A percentile compares a stretch with the other conserved stretches of the same genome.
Evolutionary conservation across 2,113 vertebrate species (phyloP).

Genomic region (Onychostoma macrolepis): DNA sequence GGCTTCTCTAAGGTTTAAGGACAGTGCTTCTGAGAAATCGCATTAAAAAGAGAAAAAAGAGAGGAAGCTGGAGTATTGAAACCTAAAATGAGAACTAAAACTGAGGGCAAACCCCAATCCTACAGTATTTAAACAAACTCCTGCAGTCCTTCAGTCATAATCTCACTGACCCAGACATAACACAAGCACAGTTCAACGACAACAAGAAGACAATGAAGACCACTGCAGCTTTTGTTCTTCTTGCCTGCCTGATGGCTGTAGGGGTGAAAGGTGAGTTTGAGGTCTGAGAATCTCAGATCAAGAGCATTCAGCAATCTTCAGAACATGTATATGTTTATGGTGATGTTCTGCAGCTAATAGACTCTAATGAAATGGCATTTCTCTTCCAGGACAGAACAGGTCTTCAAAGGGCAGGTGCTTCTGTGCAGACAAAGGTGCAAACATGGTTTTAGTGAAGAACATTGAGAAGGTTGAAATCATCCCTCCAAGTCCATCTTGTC

Average conservation of each 20-base stretch:
- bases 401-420: slow-evolving; percentile 21
- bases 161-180: slow-evolving; percentile 4
- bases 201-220: slow-evolving; percentile 31
- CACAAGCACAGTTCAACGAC: neutral
- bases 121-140: slow-evolving; percentile 11
- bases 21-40: neutral
- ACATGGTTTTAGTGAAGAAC: slow-evolving; percentile 14
- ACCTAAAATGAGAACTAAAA: neutral
- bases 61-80: no score
- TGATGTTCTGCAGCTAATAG: neutral
- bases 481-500: slow-evolving; percentile 27
- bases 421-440: slow-evolving; percentile 9
- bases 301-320: neutral
- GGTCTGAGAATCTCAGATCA: neutral
- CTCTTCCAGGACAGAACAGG: slow-evolving; percentile 1
- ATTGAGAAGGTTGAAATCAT: slow-evolving; percentile 33
- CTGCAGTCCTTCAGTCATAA: neutral
- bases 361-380: neutral
- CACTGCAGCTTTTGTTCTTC: slow-evolving; percentile 4
- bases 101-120: neutral
- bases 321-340: neutral
- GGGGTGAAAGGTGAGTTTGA: slow-evolving; percentile 20
- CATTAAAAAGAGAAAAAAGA: slow-evolving; percentile 3
- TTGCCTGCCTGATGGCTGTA: slow-evolving; percentile 6
- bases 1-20: neutral